phyloP scores from a whole-genome alignment of 2,888 invertebrate species.

The Pyrrhia umbra region DNA sequence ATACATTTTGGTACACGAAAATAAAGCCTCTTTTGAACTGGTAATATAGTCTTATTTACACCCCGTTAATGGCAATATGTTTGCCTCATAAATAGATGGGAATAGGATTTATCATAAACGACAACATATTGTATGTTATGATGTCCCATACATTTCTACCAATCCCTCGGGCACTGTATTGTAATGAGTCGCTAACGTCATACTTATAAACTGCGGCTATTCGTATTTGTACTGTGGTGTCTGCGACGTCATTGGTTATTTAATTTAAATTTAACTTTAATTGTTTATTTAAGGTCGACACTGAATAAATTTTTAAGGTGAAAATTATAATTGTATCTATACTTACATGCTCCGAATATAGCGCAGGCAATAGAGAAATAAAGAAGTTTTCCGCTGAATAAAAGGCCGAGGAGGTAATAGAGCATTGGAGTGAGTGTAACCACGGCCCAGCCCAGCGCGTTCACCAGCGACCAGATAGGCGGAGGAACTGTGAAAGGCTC shows the following conservation, averaged over 20 bases:
- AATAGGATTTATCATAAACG: no score
- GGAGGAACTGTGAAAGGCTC: conserved; percentile 90
- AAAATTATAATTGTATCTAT: conserved; percentile 46
- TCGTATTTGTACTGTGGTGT: neutral
- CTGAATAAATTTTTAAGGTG: no score
- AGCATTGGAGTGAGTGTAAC: conserved; percentile 93
- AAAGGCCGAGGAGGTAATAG: conserved; percentile 92
- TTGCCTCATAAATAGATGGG: no score
- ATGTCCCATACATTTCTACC: no score
- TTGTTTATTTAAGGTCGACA: no score
- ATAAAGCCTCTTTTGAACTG: no score
- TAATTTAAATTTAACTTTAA: neutral
- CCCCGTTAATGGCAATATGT: no score
- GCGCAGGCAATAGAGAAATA: conserved; percentile 92
- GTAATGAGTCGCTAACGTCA: neutral
- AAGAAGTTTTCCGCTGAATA: conserved; percentile 93
- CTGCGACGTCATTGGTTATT: neutral
- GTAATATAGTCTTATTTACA: no score
- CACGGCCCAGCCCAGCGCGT: conserved; percentile 93
- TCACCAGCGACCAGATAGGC: conserved; percentile 92
- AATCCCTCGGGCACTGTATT: no score
- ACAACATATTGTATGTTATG: no score
- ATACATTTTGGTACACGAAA: no score
- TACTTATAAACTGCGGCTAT: neutral
- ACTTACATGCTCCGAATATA: conserved; percentile 95